Evolutionary conservation across 2,797 vertebrate genomes (phyloP).

Genomic region (Pseudomugil tenellus): DNA sequence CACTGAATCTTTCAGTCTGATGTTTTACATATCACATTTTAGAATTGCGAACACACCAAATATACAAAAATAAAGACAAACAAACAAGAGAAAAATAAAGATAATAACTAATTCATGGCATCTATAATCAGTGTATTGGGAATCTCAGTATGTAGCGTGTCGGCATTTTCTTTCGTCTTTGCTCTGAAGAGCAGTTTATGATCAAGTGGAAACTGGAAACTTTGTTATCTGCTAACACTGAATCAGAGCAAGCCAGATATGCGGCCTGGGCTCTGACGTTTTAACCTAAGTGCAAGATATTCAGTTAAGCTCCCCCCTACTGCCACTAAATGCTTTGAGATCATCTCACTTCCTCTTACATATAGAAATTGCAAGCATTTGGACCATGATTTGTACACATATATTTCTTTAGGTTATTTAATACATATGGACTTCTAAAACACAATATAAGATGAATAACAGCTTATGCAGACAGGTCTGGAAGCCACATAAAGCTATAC

Average conservation of each 20-base stretch:
- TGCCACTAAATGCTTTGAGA: slow-evolving; percentile 41
- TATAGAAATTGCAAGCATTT: slow-evolving; percentile 44
- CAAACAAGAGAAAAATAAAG: too few relatives aligned
- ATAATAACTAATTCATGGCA: too few relatives aligned
- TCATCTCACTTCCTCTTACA: slow-evolving; percentile 52
- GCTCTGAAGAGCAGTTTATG: slow-evolving; percentile 9
- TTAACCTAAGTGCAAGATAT: slow-evolving; percentile 24
- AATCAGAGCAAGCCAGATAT: slow-evolving; percentile 48
- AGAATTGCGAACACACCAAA: too few relatives aligned
- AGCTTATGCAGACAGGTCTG: too few relatives aligned
- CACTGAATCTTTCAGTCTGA: background rate
- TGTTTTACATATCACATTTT: background rate
- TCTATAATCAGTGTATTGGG: too few relatives aligned
- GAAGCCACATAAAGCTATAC: too few relatives aligned
- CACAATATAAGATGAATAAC: background rate
- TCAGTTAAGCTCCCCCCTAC: slow-evolving; percentile 11
- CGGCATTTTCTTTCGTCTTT: too few relatives aligned
- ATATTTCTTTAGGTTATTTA: slow-evolving; percentile 7
- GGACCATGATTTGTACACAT: background rate
- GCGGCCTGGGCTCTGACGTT: slow-evolving; percentile 6
- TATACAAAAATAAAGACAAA: too few relatives aligned
- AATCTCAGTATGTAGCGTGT: too few relatives aligned
- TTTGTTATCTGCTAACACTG: slow-evolving; percentile 68
- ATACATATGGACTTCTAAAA: background rate
- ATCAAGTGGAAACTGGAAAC: slow-evolving; percentile 31